Conservation (phyloP, 2,113 vertebrate genomes). For the Pteronura brasiliensis region DNA sequence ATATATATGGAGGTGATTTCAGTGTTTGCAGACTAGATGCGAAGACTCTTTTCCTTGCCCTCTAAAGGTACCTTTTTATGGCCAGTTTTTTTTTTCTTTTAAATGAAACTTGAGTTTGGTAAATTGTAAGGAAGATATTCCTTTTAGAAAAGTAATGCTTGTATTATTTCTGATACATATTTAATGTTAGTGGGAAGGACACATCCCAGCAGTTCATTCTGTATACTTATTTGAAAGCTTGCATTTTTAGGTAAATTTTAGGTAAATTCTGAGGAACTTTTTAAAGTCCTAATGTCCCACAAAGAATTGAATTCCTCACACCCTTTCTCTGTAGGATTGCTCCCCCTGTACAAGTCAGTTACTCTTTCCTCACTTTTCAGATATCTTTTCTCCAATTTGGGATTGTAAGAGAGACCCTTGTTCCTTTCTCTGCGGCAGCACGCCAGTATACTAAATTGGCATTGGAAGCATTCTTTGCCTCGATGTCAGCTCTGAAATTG, state of each 20-base stretch:
- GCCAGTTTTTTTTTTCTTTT: background rate
- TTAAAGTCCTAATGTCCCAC: background rate
- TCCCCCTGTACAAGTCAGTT: background rate
- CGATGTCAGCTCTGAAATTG: background rate
- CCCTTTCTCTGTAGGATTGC: background rate
- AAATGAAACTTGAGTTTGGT: background rate
- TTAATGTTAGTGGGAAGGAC: background rate
- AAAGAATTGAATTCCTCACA: background rate
- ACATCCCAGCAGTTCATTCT: background rate
- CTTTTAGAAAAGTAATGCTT: background rate
- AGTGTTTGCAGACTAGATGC: background rate
- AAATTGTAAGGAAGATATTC: background rate
- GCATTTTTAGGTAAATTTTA: slow-evolving; percentile 39
- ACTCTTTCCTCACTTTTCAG: background rate
- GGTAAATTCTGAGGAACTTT: slow-evolving; percentile 18
- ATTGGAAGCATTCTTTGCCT: background rate
- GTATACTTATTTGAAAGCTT: background rate
- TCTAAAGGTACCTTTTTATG: background rate
- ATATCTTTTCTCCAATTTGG: background rate
- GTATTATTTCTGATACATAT: background rate
- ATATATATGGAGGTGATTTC: background rate
- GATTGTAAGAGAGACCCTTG: background rate
- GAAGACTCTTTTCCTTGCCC: background rate
- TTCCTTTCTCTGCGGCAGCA: background rate
- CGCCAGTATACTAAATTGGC: background rate